Evolutionary conservation across 1,140 invertebrate species (phyloP).

Genomic region (Listronotus oregonensis): DNA sequence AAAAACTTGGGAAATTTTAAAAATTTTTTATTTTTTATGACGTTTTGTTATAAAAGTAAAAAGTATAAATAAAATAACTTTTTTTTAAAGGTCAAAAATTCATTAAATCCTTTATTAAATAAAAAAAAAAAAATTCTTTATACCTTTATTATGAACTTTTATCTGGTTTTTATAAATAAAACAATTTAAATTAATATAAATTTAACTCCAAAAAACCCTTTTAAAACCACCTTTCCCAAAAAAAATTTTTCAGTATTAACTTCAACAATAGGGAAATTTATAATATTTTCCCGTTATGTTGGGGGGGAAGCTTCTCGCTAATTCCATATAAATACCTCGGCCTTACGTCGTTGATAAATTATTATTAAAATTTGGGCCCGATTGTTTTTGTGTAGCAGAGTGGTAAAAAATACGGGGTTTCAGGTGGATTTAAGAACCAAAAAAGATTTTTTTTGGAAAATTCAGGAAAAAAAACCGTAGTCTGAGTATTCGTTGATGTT

Average conservation of each 20-base stretch:
- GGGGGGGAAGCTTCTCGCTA: conserved; percentile 1
- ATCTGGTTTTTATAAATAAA: conserved; percentile 1
- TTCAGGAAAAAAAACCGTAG: too few species aligned
- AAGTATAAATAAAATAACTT: too few species aligned
- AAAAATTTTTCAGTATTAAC: conserved; percentile 16
- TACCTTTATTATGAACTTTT: not conserved
- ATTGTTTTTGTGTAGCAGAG: conserved; percentile 18
- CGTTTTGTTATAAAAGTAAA: too few species aligned
- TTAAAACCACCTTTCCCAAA: conserved; percentile 8
- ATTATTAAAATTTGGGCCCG: conserved; percentile 21
- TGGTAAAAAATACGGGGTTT: conserved; percentile 7
- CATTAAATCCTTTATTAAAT: too few species aligned
- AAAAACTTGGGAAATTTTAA: too few species aligned
- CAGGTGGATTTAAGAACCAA: conserved; percentile 8
- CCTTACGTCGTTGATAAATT: conserved; percentile 21
- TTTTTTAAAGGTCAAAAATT: too few species aligned
- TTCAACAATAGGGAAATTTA: conserved; percentile 22
- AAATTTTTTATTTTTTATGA: too few species aligned
- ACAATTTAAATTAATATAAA: conserved; percentile 11
- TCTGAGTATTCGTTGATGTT: too few species aligned
- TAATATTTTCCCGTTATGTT: conserved; percentile 16
- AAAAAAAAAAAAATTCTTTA: too few species aligned
- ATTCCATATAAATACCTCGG: conserved; percentile 16
- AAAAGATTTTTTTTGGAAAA: not conserved
- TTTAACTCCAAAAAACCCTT: conserved; percentile 3